Percentiles rank a stretch among this genome's conserved stretches.
Evolutionary conservation across 1,140 invertebrate genomes (phyloP).

Genomic region (Plodia interpunctella): DNA sequence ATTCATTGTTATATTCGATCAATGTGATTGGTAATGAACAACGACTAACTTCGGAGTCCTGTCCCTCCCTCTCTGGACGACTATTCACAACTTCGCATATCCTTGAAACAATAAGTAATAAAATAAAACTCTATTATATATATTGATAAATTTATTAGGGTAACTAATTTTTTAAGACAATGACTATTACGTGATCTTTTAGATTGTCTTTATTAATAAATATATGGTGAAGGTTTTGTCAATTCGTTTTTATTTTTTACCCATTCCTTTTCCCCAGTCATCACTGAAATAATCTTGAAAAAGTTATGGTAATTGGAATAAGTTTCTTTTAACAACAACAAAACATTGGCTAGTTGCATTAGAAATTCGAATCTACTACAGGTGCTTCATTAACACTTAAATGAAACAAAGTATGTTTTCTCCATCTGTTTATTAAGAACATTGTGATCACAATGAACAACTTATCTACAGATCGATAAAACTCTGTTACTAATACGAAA

Average conservation of each 20-base stretch:
- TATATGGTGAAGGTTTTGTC: constrained; percentile 77
- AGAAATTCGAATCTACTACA: no score
- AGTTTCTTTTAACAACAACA: no score
- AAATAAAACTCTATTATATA: constrained; percentile 71
- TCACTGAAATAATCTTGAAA: neutral
- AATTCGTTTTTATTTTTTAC: constrained; percentile 62
- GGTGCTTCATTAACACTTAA: no score
- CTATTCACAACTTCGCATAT: constrained; percentile 74
- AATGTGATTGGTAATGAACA: constrained; percentile 69
- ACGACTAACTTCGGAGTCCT: constrained; percentile 63
- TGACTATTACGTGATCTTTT: constrained; percentile 76
- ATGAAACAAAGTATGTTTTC: constrained; percentile 18
- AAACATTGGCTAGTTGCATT: no score
- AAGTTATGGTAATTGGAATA: no score
- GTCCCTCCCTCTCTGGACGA: constrained; percentile 48
- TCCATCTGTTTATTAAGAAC: constrained; percentile 70
- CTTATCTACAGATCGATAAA: constrained; percentile 64
- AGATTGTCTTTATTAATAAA: constrained; percentile 78
- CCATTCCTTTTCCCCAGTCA: neutral
- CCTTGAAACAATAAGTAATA: constrained; percentile 76
- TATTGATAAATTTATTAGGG: constrained; percentile 77
- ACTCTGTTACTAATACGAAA: constrained; percentile 68
- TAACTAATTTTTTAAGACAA: constrained; percentile 77
- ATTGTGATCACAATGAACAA: constrained; percentile 60
- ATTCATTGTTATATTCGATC: constrained; percentile 70